A percentile compares a stretch with the other conserved stretches of the same genome.
These are phyloP conservation scores for Hycleus phaleratus DNA, from an alignment of 1,140 invertebrate species.

Conservation along the genomic window DNA sequence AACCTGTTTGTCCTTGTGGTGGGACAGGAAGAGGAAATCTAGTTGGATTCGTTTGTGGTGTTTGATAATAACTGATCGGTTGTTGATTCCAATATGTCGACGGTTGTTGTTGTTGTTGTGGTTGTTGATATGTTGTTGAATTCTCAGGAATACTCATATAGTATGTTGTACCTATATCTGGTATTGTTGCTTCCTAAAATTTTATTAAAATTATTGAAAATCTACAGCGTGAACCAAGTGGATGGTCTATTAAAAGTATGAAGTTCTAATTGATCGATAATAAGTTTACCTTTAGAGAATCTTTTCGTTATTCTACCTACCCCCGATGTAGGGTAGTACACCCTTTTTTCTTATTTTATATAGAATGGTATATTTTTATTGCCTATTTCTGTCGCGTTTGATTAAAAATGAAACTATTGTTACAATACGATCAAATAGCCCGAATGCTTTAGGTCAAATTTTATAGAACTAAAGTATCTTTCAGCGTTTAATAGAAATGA, in stretches of 20 bases:
- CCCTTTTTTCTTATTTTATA: no score
- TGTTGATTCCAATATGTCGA: conserved; percentile 27
- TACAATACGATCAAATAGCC: no score
- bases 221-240: not conserved
- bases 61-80: conserved; percentile 28
- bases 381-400: no score
- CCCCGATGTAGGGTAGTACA: no score
- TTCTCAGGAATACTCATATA: conserved; percentile 22
- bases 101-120: conserved; percentile 10
- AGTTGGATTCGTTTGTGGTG: conserved; percentile 3
- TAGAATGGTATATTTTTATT: no score
- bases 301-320: no score
- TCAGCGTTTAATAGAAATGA: no score
- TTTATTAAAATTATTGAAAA: not conserved
- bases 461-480: no score
- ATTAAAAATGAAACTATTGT: no score
- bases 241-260: not conserved
- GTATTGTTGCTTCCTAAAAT: conserved; percentile 17
- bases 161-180: conserved; percentile 22
- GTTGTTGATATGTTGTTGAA: conserved; percentile 23
- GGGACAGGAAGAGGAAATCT: not conserved
- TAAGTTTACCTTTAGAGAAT: no score
- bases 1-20: not conserved
- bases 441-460: no score
- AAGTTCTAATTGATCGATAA: no score